phyloP scores from a whole-genome alignment of 2,113 vertebrate genomes.

The Heterotis niloticus region DNA sequence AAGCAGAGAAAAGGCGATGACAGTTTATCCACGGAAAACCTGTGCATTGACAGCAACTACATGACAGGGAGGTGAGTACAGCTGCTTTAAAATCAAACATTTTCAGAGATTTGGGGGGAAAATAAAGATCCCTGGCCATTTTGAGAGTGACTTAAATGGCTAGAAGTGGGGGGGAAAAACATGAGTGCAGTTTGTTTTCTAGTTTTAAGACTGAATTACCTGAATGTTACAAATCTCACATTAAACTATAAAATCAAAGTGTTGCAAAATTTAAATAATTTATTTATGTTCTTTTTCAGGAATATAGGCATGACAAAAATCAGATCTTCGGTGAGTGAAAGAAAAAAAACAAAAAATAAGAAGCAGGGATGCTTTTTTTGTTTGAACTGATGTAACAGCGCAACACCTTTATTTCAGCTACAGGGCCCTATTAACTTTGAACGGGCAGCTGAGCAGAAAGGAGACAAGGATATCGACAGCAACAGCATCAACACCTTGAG shows the following conservation, averaged over 20 bases:
- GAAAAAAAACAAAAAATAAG: neutral
- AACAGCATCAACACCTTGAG: neutral
- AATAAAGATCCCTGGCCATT: neutral
- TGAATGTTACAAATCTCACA: neutral
- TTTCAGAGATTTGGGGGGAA: neutral
- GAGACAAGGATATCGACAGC: neutral
- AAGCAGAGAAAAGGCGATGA: neutral
- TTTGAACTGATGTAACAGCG: neutral
- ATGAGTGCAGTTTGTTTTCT: neutral
- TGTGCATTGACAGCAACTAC: neutral
- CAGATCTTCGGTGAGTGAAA: neutral
- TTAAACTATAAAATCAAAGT: neutral
- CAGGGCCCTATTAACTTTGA: neutral
- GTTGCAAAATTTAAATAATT: no score
- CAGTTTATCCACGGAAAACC: conserved; percentile 14
- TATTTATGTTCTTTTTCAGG: neutral
- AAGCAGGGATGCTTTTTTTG: neutral
- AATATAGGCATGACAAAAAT: neutral
- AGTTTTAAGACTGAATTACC: neutral
- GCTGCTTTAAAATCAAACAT: neutral
- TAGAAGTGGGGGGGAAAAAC: neutral
- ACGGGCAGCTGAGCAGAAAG: neutral
- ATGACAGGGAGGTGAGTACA: conserved; percentile 29
- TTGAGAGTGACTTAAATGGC: no score
- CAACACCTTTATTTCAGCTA: neutral